A percentile compares a stretch with the other conserved stretches of the same genome.
These are phyloP conservation scores for Phainopepla nitens DNA, from an alignment of 2,113 vertebrate genomes.

Conservation along the genomic window DNA sequence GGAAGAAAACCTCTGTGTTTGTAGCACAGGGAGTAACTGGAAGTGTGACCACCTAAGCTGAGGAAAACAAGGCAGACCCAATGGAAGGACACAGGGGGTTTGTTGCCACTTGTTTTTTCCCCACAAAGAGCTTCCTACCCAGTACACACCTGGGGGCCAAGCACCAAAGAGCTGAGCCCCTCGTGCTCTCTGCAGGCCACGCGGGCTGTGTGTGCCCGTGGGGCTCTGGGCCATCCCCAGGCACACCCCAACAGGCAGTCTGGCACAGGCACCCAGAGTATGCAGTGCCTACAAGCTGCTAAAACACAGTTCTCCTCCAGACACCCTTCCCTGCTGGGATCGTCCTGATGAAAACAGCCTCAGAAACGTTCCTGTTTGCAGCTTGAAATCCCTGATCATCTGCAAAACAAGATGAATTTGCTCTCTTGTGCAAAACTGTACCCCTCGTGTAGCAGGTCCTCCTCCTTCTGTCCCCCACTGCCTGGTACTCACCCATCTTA, in stretches of 20 bases:
- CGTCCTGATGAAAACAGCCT: not conserved
- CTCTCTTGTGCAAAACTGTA: fast-evolving
- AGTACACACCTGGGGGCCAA: not conserved
- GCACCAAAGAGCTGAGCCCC: not conserved
- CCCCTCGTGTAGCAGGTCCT: not conserved
- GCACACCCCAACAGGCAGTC: fast-evolving
- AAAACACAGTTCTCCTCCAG: not conserved
- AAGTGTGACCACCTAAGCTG: not conserved
- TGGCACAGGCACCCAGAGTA: fast-evolving
- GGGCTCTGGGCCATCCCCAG: not conserved
- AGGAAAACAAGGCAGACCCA: not conserved
- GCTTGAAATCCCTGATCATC: not conserved
- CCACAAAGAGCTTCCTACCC: not conserved
- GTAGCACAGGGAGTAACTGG: not conserved
- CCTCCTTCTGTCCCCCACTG: not conserved
- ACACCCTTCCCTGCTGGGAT: not conserved
- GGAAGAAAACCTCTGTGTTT: not conserved
- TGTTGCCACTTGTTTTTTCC: not conserved
- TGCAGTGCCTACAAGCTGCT: fast-evolving
- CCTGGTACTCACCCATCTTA: not conserved
- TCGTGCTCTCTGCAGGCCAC: fast-evolving
- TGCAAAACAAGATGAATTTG: not conserved
- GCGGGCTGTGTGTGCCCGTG: fast-evolving
- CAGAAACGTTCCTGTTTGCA: fast-evolving
- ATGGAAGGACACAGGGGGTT: not conserved